Conservation (phyloP, 2,888 invertebrate species). For the Cataglyphis rosenhaueri region DNA sequence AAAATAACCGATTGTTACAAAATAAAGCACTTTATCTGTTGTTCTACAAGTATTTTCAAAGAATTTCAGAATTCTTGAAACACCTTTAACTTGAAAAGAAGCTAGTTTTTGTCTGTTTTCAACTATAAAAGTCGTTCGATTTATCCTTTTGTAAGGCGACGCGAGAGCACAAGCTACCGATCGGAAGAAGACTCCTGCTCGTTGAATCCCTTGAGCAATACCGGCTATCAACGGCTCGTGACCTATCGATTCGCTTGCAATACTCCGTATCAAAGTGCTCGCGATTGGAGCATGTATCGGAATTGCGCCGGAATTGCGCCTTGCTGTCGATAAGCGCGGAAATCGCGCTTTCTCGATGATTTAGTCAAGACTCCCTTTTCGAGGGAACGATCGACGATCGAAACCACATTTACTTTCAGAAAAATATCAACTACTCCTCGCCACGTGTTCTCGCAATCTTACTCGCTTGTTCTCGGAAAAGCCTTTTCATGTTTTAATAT, state of each 20-base stretch:
- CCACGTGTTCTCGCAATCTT: slow-evolving; percentile 59
- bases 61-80: background rate
- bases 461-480: slow-evolving; percentile 71
- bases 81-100: background rate
- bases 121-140: slow-evolving; percentile 16
- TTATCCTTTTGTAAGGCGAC: slow-evolving; percentile 11
- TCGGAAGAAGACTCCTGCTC: slow-evolving; percentile 3
- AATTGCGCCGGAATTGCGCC: slow-evolving; percentile 33
- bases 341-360: slow-evolving; percentile 47
- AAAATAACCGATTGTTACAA: background rate
- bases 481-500: slow-evolving; percentile 74
- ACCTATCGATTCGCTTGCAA: slow-evolving; percentile 42
- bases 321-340: slow-evolving; percentile 44
- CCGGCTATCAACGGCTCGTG: slow-evolving; percentile 25
- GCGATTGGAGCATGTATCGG: slow-evolving; percentile 53
- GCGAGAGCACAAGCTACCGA: background rate
- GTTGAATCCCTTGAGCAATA: slow-evolving; percentile 29
- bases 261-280: slow-evolving; percentile 29
- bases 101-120: background rate
- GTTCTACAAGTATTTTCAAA: slow-evolving; percentile 1
- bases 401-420: slow-evolving; percentile 59
- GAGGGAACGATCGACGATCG: slow-evolving; percentile 46
- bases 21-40: background rate
- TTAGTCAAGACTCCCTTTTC: slow-evolving; percentile 26
- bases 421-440: slow-evolving; percentile 42